phyloP scores from a whole-genome alignment of 2,888 invertebrate genomes.

The Thalpophila matura region DNA sequence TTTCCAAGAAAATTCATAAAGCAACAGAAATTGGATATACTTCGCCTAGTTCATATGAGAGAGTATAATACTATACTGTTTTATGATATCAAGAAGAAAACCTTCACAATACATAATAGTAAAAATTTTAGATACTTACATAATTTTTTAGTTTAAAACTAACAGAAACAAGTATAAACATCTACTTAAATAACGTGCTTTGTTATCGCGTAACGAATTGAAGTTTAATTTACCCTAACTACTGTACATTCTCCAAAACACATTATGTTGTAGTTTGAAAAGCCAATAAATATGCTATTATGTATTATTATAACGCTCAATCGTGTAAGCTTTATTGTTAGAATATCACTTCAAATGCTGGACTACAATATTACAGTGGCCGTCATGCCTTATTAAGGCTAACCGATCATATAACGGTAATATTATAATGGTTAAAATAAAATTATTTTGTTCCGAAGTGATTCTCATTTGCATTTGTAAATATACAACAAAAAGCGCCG shows the following conservation, averaged over 20 bases:
- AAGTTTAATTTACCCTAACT: conserved; percentile 22
- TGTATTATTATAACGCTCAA: conserved; percentile 16
- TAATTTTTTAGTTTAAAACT: conserved; percentile 20
- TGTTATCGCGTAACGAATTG: conserved; percentile 25
- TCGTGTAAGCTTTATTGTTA: conserved; percentile 20
- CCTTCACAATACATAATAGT: not conserved
- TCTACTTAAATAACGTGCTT: conserved; percentile 12
- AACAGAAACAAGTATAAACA: conserved; percentile 26
- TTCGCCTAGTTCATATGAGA: not conserved
- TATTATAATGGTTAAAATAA: conserved; percentile 54
- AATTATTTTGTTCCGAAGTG: conserved; percentile 58
- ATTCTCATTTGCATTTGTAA: conserved; percentile 78
- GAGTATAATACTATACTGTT: not conserved
- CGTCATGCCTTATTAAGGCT: conserved; percentile 30
- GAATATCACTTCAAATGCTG: not conserved
- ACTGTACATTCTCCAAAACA: conserved; percentile 12
- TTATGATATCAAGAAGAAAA: not conserved
- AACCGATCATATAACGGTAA: conserved; percentile 28
- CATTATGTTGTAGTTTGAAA: conserved; percentile 25
- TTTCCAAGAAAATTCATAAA: not conserved
- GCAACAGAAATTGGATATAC: not conserved
- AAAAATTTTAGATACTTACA: not conserved
- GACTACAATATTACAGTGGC: conserved; percentile 4
- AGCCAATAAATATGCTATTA: conserved; percentile 11
- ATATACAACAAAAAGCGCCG: conserved; percentile 77